These are phyloP conservation scores for Prinia subflava DNA, from an alignment of 2,113 vertebrate genomes.

Conservation along the genomic window DNA sequence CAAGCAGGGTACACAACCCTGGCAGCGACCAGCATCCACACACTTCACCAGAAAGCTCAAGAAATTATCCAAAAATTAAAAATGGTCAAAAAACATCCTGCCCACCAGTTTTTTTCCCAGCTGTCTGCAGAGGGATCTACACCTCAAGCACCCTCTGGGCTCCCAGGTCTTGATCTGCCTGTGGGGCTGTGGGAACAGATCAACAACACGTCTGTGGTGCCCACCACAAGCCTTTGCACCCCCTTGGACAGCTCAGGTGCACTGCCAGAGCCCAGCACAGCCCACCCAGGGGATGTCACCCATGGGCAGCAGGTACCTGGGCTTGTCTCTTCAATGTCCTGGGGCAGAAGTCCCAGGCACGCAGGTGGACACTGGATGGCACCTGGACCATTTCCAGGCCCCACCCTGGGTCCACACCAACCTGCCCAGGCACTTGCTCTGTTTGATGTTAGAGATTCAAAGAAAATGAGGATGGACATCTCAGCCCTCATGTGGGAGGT, in stretches of 20 bases:
- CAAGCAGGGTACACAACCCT: not conserved
- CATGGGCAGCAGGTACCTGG: not conserved
- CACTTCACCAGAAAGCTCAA: not conserved
- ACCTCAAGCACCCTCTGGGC: not conserved
- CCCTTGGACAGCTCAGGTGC: not conserved
- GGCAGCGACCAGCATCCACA: accelerated
- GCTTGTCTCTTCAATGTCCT: not conserved
- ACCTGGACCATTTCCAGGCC: not conserved
- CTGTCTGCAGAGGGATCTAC: not conserved
- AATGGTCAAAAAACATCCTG: not conserved
- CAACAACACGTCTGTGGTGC: not conserved
- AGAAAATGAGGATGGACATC: not conserved
- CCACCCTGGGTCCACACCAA: not conserved
- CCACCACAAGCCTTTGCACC: not conserved
- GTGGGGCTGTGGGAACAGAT: not conserved
- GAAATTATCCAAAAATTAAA: not conserved
- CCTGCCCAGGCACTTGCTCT: not conserved
- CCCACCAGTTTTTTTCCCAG: not conserved
- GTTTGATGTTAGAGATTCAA: not conserved
- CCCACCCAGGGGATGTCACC: not conserved
- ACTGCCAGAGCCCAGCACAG: not conserved
- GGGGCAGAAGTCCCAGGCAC: not conserved
- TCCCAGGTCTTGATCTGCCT: not conserved
- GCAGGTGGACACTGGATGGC: not conserved
- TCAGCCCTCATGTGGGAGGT: not conserved